A percentile compares a stretch with the other conserved stretches of the same genome.
Conservation (phyloP, 2,797 vertebrate genomes). For the Cirrhinus molitorella region DNA sequence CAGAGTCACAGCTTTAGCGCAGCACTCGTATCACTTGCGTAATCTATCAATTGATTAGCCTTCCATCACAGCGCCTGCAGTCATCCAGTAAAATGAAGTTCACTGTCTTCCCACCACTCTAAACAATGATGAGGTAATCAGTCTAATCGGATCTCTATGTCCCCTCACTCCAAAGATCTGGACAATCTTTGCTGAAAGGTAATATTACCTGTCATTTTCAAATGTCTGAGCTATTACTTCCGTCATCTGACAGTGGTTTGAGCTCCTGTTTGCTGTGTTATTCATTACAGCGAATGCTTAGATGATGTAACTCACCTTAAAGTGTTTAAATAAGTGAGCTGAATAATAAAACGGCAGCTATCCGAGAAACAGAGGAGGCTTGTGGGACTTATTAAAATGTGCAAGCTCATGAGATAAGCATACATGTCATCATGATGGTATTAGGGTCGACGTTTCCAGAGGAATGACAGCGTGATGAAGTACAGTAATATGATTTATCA, state of each 20-base stretch:
- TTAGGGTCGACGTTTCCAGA: slow-evolving; percentile 27
- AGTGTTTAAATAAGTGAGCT: slow-evolving; percentile 74
- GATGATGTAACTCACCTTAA: slow-evolving; percentile 76
- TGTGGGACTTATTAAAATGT: slow-evolving; percentile 71
- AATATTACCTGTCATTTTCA: slow-evolving; percentile 75
- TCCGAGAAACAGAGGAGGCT: slow-evolving; percentile 70
- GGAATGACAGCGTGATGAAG: slow-evolving; percentile 44
- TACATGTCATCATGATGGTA: slow-evolving; percentile 61
- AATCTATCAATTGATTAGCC: slow-evolving; percentile 79
- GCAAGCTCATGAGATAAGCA: slow-evolving; percentile 61
- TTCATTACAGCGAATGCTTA: slow-evolving; percentile 70
- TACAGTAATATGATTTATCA: slow-evolving; percentile 42
- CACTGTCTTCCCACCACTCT: slow-evolving; percentile 66
- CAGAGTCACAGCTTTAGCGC: slow-evolving; percentile 58
- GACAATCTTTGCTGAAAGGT: slow-evolving; percentile 59
- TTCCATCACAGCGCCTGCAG: slow-evolving; percentile 65
- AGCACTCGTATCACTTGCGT: slow-evolving; percentile 71
- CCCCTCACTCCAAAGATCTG: slow-evolving; percentile 54
- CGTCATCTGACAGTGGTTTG: slow-evolving; percentile 65
- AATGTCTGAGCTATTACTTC: slow-evolving; percentile 74
- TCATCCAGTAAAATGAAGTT: slow-evolving; percentile 73
- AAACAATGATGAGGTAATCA: slow-evolving; percentile 71
- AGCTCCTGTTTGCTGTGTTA: slow-evolving; percentile 73
- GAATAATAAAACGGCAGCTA: slow-evolving; percentile 69
- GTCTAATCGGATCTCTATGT: slow-evolving; percentile 63